These are phyloP conservation scores for Taphrorychus bicolor DNA, from an alignment of 2,888 invertebrate species.

Conservation along the genomic window DNA sequence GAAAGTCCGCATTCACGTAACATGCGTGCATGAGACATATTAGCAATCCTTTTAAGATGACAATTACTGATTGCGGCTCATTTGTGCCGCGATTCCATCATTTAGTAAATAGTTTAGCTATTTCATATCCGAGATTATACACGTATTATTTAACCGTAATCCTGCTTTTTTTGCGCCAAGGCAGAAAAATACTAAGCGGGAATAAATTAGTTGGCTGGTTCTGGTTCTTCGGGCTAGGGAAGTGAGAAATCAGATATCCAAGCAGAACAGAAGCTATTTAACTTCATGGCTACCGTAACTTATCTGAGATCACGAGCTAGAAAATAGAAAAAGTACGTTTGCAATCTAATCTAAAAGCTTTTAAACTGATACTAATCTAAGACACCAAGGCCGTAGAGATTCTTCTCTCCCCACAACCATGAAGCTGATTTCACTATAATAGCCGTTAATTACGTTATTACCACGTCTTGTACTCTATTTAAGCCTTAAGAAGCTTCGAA, in stretches of 20 bases:
- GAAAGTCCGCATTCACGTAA: conserved; percentile 17
- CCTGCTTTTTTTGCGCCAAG: neutral
- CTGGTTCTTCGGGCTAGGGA: neutral
- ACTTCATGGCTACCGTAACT: too few species aligned
- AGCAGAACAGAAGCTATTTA: neutral
- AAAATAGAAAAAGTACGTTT: too few species aligned
- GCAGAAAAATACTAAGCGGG: neutral
- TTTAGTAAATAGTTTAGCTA: conserved; percentile 2
- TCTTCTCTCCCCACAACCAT: neutral
- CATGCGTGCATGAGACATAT: conserved; percentile 22
- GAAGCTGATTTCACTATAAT: neutral
- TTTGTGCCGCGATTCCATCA: conserved; percentile 13
- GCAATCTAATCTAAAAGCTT: too few species aligned
- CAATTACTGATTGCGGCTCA: conserved; percentile 25
- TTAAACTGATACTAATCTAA: too few species aligned
- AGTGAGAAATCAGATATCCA: neutral
- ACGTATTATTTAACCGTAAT: neutral
- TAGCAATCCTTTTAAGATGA: conserved; percentile 17
- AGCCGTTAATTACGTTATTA: neutral
- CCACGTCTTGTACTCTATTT: neutral
- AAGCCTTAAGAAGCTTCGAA: conserved; percentile 2
- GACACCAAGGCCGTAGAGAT: too few species aligned
- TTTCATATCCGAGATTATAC: neutral
- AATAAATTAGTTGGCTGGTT: neutral
- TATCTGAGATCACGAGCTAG: too few species aligned